Evolutionary conservation across 2,888 invertebrate genomes (phyloP).

Genomic region (Syrphus vitripennis): DNA sequence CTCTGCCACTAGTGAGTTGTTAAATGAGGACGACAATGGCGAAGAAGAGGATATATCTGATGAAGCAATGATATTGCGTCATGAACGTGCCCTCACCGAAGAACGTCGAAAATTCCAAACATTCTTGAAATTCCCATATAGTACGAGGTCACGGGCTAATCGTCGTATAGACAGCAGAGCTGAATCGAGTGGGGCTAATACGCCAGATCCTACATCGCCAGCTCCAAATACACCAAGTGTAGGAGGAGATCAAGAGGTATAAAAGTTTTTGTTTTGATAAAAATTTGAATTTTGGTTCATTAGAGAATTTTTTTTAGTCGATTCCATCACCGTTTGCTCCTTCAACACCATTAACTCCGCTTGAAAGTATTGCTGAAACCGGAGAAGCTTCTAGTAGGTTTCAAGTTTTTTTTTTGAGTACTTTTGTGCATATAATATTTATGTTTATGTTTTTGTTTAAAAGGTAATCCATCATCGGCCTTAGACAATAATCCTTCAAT

Average conservation of each 20-base stretch:
- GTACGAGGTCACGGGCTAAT: slow-evolving; percentile 83
- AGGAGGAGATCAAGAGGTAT: slow-evolving; percentile 79
- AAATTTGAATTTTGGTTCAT: neutral
- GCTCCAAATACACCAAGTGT: slow-evolving; percentile 77
- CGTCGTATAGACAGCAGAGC: slow-evolving; percentile 87
- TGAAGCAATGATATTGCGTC: slow-evolving; percentile 86
- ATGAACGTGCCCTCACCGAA: slow-evolving; percentile 85
- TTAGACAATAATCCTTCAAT: slow-evolving; percentile 50
- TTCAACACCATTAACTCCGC: slow-evolving; percentile 74
- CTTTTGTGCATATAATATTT: neutral
- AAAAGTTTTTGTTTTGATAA: neutral
- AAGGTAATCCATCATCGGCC: slow-evolving; percentile 44
- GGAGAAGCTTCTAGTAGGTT: slow-evolving; percentile 72
- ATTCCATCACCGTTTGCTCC: slow-evolving; percentile 79
- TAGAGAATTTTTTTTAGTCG: slow-evolving; percentile 73
- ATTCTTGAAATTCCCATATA: slow-evolving; percentile 80
- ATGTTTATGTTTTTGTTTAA: neutral
- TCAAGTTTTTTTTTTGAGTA: slow-evolving; percentile 30
- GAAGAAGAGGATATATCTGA: slow-evolving; percentile 93
- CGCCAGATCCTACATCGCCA: slow-evolving; percentile 88
- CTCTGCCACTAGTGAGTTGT: neutral
- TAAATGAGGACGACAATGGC: slow-evolving; percentile 76
- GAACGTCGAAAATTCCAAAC: slow-evolving; percentile 87
- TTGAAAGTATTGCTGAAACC: slow-evolving; percentile 75
- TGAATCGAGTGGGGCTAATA: slow-evolving; percentile 87